Evolutionary conservation across 1,140 invertebrate genomes (phyloP), one percentile per base, ranked within the genome.

Genomic region (Panulirus ornatus): DNA sequence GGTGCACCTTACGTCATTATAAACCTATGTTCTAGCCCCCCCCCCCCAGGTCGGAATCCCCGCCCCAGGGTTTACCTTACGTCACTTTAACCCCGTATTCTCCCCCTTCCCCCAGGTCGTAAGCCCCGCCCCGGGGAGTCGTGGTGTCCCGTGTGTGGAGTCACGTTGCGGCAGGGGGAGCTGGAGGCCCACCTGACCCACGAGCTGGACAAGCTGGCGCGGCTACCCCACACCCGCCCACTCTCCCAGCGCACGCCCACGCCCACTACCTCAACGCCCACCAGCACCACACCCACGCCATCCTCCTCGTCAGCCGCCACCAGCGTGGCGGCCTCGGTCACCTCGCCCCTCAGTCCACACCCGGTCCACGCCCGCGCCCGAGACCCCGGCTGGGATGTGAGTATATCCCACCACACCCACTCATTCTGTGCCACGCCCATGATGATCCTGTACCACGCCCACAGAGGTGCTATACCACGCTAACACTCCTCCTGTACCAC

Each of bases 91-190:
- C n/a, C n/a, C n/a, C n/a, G n/a, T n/a, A n/a, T n/a, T n/a, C n/a
- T n/a, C n/a, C n/a, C 40, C 34, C n/a, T 16, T n/a, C 42, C 78
- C 78, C 44, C 81, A 90, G 88, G 88, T 63, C 79, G 82, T 22
- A 95, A 95, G 91, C 95, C 93, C 87, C 94, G 93, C 90, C 94
- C 94, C 92, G 96, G 97, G 92, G 95, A 96, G 8, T 95, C 95
- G 36, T 96, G 95, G 93, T 97, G 97, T 94, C 97, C 97, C n/a
- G 96, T 97, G 11, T 98, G 97, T 94, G 96, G 97, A 79, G 95
- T 96, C 19, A 97, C 96, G 34, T 94, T 98, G 47, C 95, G 96
- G 88, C 94, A 95, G 3, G 95, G 96, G 40, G 97, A 97, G 93
- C 93, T 97, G 42, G 96, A 97, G 92, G 94, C 95, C 66, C 97